A percentile compares a stretch with the other conserved stretches of the same genome.
Conservation (phyloP, 2,113 vertebrate species). For the Amblyopsis rosae region DNA sequence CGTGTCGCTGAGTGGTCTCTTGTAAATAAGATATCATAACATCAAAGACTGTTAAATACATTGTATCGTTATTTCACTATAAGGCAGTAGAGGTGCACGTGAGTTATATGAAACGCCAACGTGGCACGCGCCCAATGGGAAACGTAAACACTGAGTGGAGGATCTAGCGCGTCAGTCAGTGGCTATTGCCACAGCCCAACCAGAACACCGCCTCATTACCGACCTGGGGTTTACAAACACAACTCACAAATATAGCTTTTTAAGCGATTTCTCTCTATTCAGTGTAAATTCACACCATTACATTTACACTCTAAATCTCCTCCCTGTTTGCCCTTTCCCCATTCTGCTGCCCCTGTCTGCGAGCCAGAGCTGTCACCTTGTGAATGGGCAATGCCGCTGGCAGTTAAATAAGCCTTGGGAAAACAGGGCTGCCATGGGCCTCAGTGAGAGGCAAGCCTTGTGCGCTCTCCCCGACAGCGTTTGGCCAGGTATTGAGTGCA, state of each 20-base stretch:
- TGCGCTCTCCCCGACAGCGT: conserved; percentile 10
- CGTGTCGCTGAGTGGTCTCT: no score
- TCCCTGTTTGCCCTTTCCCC: background rate
- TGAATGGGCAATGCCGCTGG: conserved; percentile 14
- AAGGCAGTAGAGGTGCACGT: no score
- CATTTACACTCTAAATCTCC: background rate
- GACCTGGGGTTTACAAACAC: background rate
- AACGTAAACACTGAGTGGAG: no score
- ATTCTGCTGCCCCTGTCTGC: background rate
- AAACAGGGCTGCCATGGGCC: conserved; percentile 19
- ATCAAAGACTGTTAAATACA: no score
- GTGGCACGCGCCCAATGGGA: no score
- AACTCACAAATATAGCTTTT: background rate
- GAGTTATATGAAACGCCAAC: no score
- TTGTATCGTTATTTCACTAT: no score
- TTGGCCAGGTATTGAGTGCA: conserved; percentile 28
- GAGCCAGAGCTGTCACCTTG: background rate
- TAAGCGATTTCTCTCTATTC: background rate
- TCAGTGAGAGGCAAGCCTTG: conserved; percentile 13
- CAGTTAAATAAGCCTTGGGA: conserved; percentile 17
- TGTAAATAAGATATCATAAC: no score
- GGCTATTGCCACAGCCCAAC: background rate
- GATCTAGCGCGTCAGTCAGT: background rate
- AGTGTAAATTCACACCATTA: background rate
- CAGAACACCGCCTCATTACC: background rate